Evolutionary conservation across 2,797 vertebrate genomes (phyloP).

Genomic region (Enteromius afrohamiltoni): DNA sequence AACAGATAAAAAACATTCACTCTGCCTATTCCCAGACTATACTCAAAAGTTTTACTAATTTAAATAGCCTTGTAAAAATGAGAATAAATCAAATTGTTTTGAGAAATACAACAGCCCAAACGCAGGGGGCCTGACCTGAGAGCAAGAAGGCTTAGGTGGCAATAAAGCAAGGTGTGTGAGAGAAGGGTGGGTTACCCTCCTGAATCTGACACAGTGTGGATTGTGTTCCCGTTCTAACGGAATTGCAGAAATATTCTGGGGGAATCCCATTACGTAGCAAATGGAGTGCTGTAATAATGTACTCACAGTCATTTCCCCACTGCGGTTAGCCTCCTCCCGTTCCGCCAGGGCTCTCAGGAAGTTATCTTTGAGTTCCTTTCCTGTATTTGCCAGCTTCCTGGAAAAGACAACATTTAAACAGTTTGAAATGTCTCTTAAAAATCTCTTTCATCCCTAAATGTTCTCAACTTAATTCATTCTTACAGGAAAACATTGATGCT

Average conservation of each 20-base stretch:
- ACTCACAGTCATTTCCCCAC: slow-evolving; percentile 86
- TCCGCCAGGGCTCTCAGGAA: slow-evolving; percentile 84
- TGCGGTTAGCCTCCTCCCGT: slow-evolving; percentile 85
- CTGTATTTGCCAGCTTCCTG: slow-evolving; percentile 81
- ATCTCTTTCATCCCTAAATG: slow-evolving; percentile 63
- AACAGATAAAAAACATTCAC: neutral
- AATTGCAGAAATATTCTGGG: slow-evolving; percentile 75
- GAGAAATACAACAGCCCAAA: neutral
- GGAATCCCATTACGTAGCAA: slow-evolving; percentile 80
- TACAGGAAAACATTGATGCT: slow-evolving; percentile 45
- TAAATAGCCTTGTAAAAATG: neutral
- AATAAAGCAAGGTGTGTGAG: slow-evolving; percentile 15
- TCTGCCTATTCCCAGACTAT: neutral
- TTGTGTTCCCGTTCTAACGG: slow-evolving; percentile 74
- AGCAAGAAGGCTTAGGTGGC: slow-evolving; percentile 7
- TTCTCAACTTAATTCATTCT: slow-evolving; percentile 61
- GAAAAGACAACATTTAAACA: slow-evolving; percentile 77
- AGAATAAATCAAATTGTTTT: neutral
- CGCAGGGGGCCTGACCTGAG: neutral
- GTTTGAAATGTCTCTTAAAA: slow-evolving; percentile 75
- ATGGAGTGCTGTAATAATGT: slow-evolving; percentile 75
- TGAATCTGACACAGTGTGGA: slow-evolving; percentile 73
- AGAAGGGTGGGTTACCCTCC: slow-evolving; percentile 51
- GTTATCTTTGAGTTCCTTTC: slow-evolving; percentile 84
- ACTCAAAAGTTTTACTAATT: neutral